A percentile compares a stretch with the other conserved stretches of the same genome.
These are phyloP conservation scores for Cheiracanthium punctorium DNA, from an alignment of 2,888 invertebrate genomes.

Conservation along the genomic window DNA sequence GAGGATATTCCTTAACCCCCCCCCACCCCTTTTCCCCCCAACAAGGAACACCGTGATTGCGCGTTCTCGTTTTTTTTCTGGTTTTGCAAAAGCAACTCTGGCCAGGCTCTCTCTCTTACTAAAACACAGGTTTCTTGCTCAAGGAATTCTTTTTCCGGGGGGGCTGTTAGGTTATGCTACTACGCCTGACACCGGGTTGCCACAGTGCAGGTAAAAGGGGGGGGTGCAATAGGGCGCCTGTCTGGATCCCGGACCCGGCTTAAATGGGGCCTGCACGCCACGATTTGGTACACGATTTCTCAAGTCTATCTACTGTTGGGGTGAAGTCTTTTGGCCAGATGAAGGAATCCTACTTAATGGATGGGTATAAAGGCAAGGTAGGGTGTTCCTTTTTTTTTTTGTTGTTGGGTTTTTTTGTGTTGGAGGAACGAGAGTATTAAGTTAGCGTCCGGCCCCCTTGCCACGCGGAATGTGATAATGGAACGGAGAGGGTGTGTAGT, in stretches of 20 bases:
- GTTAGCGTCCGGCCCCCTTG: neutral
- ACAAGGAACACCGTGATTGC: conserved; percentile 28
- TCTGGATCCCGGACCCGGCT: conserved; percentile 42
- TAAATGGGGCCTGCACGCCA: conserved; percentile 40
- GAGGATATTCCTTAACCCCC: too few species aligned
- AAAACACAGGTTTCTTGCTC: conserved; percentile 40
- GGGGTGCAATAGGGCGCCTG: conserved; percentile 1
- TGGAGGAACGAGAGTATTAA: neutral
- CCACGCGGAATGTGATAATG: conserved; percentile 11
- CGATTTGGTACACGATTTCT: conserved; percentile 3
- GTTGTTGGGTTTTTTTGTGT: neutral
- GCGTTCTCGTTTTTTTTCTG: too few species aligned
- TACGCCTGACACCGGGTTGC: neutral
- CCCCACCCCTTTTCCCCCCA: too few species aligned
- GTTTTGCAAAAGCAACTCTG: too few species aligned
- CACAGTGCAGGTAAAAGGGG: neutral
- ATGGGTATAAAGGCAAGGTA: too few species aligned
- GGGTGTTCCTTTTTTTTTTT: too few species aligned
- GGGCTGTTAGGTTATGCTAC: too few species aligned
- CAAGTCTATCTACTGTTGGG: neutral
- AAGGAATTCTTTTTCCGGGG: conserved; percentile 18
- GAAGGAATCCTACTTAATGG: neutral
- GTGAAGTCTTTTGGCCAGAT: neutral
- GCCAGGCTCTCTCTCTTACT: conserved; percentile 15
- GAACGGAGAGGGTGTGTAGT: neutral